Evolutionary conservation across 2,888 invertebrate genomes (phyloP).

Genomic region (Metellina segmentata): DNA sequence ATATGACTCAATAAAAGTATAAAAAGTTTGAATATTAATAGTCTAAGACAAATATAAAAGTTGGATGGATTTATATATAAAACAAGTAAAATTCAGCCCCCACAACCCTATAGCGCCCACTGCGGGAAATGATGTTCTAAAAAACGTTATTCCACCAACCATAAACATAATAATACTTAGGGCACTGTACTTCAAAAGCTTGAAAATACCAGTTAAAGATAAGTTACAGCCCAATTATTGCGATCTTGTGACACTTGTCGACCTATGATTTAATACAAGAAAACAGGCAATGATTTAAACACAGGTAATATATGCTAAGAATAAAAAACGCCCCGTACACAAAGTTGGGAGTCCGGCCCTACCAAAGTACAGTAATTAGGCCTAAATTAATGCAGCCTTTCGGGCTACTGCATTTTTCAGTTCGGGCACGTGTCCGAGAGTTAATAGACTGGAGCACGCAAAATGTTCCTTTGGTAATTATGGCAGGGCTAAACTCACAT

Average conservation of each 20-base stretch:
- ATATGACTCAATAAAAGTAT: no score
- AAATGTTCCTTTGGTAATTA: not conserved
- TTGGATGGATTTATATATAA: no score
- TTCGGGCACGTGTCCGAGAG: not conserved
- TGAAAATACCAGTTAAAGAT: not conserved
- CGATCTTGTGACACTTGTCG: not conserved
- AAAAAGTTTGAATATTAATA: no score
- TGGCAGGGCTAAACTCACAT: not conserved
- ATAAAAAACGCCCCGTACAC: not conserved
- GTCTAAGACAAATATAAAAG: no score
- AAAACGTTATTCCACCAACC: no score
- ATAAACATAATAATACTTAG: no score
- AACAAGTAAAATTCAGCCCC: no score
- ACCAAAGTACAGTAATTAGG: slow-evolving; percentile 30
- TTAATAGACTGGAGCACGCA: slow-evolving; percentile 29
- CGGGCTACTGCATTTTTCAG: slow-evolving; percentile 20
- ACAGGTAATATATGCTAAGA: not conserved
- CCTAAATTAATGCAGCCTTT: slow-evolving; percentile 7
- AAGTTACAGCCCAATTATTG: not conserved
- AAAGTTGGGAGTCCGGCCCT: not conserved
- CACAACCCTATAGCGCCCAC: no score
- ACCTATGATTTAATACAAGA: not conserved
- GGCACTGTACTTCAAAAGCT: no score
- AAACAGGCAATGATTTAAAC: not conserved
- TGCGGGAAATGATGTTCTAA: no score